Evolutionary conservation across 2,888 invertebrate species (phyloP), one percentile per base, ranked within the genome.

Genomic region (Lymantria monacha): DNA sequence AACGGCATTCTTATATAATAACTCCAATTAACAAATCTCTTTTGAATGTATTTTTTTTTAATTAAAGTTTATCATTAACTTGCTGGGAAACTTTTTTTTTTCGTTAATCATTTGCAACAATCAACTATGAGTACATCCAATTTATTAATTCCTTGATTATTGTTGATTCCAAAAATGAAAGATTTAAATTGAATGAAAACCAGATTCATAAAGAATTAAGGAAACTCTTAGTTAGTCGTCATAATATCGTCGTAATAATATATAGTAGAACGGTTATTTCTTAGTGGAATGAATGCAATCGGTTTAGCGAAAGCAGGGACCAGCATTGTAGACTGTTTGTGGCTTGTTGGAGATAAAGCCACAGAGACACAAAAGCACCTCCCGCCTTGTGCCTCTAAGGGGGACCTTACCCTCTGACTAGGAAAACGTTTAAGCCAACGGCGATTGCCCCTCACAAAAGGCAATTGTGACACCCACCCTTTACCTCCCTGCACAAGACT

Each of bases 401-500:
- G 46, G 58, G 63, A 64, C 65, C 66, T 63, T 56, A 52, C 60
- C 63, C 58, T 57, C 59, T 65, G 61, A 12, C 41, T 47, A 61
- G 74, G 73, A 76, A 72, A 77, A 61, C 80, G 76, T 82, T 83
- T 83, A 85, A 83, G 81, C 77, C 79, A 74, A 79, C 76, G 80
- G 77, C 80, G 80, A 85, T 85, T 85, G 85, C 83, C 83, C 73
- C 81, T 79, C 74, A 82, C 84, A 85, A 86, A 83, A 84, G 82
- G 76, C 79, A 61, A 57, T 63, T 53, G 55, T 50, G 53, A 56
- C 46, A 55, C 47, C 59, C 56, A 37, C 57, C 61, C 58, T 46
- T 53, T 53, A 54, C 57, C 69, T 63, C 67, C 69, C 70, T 72
- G 66, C 65, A 66, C 76, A 76, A 74, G 72, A 74, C 76, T 76